Conservation (phyloP, 1,140 invertebrate species). For the Lithobius niger region DNA sequence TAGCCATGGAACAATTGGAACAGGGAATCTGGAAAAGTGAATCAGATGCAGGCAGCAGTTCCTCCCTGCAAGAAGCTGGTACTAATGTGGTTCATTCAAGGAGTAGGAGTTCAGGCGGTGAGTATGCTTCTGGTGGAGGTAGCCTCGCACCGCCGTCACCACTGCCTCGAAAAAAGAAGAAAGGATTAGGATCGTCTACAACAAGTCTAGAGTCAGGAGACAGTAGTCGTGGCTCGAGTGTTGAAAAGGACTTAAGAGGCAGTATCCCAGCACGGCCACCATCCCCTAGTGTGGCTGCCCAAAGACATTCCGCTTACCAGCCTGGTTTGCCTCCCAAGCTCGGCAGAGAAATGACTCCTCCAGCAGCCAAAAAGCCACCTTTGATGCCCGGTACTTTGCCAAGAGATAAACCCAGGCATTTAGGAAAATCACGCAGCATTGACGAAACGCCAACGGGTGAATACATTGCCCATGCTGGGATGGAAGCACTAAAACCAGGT, state of each 20-base stretch:
- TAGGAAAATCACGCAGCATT: conserved; percentile 69
- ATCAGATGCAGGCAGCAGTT: conserved; percentile 55
- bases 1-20: conserved; percentile 20
- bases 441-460: conserved; percentile 35
- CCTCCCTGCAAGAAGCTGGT: conserved; percentile 49
- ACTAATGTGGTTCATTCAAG: conserved; percentile 2
- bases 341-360: conserved; percentile 41
- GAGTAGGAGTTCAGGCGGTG: conserved; percentile 32
- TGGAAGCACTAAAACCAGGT: conserved; percentile 17
- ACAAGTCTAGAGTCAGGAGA: conserved; percentile 31
- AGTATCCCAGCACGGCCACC: not conserved
- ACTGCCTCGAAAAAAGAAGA: not conserved
- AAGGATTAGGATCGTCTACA: conserved; percentile 41
- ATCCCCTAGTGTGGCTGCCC: not conserved
- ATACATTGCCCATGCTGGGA: conserved; percentile 23
- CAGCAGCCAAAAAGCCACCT: conserved; percentile 51
- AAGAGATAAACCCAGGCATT: conserved; percentile 66
- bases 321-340: conserved; percentile 6
- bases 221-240: not conserved
- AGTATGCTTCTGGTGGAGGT: conserved; percentile 33
- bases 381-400: conserved; percentile 54
- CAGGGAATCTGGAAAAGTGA: conserved; percentile 13
- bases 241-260: not conserved
- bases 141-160: conserved; percentile 21
- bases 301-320: conserved; percentile 18